These are phyloP conservation scores for Ichneumoninae sp. DNA, from an alignment of 2,888 invertebrate genomes.

Conservation along the genomic window DNA sequence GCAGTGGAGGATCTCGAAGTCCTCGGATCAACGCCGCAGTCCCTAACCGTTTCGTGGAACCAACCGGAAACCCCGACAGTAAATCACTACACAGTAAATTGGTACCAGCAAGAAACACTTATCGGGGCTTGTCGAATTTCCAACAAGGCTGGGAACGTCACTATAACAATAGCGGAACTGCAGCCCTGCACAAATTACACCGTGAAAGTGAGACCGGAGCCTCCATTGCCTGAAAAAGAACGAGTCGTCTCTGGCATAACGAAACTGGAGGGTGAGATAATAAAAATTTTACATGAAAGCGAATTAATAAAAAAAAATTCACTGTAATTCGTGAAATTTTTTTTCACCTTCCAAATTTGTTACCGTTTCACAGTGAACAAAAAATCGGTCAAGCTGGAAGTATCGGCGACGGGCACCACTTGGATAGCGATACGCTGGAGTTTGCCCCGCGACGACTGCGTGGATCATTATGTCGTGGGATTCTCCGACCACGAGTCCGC, in stretches of 20 bases:
- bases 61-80: slow-evolving; percentile 30
- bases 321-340: neutral
- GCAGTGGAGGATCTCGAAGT: slow-evolving; percentile 46
- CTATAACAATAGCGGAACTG: slow-evolving; percentile 25
- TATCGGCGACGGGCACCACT: slow-evolving; percentile 27
- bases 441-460: slow-evolving; percentile 45
- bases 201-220: slow-evolving; percentile 9
- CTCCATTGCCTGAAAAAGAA: neutral
- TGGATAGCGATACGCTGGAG: slow-evolving; percentile 70
- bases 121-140: slow-evolving; percentile 23
- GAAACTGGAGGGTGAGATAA: slow-evolving; percentile 15
- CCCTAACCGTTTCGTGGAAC: slow-evolving; percentile 63
- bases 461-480: slow-evolving; percentile 56
- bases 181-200: slow-evolving; percentile 18
- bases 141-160: slow-evolving; percentile 22
- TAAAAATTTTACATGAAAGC: neutral
- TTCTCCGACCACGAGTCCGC: slow-evolving; percentile 48
- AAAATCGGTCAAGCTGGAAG: slow-evolving; percentile 60
- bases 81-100: slow-evolving; percentile 59
- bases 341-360: neutral
- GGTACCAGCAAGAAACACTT: slow-evolving; percentile 29
- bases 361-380: neutral
- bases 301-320: neutral
- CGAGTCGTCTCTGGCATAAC: neutral
- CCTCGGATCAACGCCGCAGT: slow-evolving; percentile 42